Evolutionary conservation across 2,888 invertebrate genomes (phyloP).

Genomic region (Orthonevra nobilis): DNA sequence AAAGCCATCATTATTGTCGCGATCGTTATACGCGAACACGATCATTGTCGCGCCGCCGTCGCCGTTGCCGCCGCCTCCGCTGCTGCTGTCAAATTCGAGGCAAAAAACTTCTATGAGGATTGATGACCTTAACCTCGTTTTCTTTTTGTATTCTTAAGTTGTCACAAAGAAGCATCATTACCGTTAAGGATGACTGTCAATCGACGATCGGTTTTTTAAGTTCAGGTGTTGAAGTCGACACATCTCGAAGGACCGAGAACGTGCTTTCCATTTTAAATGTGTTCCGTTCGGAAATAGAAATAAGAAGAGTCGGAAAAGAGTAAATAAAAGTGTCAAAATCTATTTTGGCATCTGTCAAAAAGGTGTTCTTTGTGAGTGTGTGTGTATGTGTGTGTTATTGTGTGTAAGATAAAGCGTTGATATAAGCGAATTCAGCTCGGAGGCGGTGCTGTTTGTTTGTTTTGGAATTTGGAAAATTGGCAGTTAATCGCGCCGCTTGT

Average conservation of each 20-base stretch:
- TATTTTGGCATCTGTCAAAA: constrained; percentile 32
- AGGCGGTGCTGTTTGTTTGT: constrained; percentile 47
- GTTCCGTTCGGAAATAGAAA: constrained; percentile 12
- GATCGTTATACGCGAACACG: neutral
- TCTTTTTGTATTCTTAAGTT: neutral
- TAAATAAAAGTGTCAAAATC: constrained; percentile 37
- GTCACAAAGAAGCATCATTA: neutral
- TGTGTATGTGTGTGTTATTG: neutral
- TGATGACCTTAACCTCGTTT: constrained; percentile 24
- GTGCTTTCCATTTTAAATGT: neutral
- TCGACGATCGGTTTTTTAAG: no score
- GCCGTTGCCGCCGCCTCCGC: no score
- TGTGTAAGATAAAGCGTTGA: neutral
- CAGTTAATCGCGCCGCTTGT: constrained; percentile 55
- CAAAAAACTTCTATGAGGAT: neutral
- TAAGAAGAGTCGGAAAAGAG: constrained; percentile 1
- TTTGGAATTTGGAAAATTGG: constrained; percentile 36
- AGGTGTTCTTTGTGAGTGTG: constrained; percentile 12
- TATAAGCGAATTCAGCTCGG: neutral
- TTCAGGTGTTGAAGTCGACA: no score
- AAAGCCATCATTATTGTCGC: constrained; percentile 14
- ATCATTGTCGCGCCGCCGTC: neutral
- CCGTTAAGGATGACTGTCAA: no score
- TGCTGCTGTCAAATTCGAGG: no score
- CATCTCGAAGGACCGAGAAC: no score